Evolutionary conservation across 2,888 invertebrate species (phyloP).

Genomic region (Folsomia manolachei): DNA sequence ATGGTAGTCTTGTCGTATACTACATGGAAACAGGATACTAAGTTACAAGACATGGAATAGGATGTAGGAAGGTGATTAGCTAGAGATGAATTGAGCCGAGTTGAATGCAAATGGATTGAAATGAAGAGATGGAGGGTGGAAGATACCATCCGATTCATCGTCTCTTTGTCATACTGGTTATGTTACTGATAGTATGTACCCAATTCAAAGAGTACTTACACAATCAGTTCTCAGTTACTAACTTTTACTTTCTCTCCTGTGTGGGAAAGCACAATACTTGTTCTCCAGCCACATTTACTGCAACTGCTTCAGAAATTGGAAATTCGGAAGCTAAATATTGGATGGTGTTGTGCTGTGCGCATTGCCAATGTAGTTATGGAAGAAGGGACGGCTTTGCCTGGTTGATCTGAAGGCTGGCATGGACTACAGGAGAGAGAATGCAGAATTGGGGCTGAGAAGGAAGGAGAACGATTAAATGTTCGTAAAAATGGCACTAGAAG

Average conservation of each 20-base stretch:
- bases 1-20: not conserved
- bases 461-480: slow-evolving; percentile 46
- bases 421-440: too few species aligned
- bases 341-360: not conserved
- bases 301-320: slow-evolving; percentile 26
- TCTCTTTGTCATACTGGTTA: not conserved
- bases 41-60: slow-evolving; percentile 21
- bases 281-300: not conserved
- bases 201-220: slow-evolving; percentile 19
- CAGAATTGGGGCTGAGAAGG: not conserved
- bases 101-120: slow-evolving; percentile 18
- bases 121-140: slow-evolving; percentile 5
- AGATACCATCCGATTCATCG: not conserved
- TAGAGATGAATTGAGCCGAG: not conserved
- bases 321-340: slow-evolving; percentile 40
- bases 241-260: not conserved
- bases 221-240: slow-evolving; percentile 11
- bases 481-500: slow-evolving; percentile 45
- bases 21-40: not conserved
- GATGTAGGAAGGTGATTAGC: slow-evolving; percentile 13
- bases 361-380: too few species aligned
- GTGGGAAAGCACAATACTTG: too few species aligned
- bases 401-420: too few species aligned
- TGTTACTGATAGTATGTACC: not conserved
- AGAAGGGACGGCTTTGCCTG: not conserved